Conservation (phyloP, 2,113 vertebrate genomes). For the Pleuronectes platessa region DNA sequence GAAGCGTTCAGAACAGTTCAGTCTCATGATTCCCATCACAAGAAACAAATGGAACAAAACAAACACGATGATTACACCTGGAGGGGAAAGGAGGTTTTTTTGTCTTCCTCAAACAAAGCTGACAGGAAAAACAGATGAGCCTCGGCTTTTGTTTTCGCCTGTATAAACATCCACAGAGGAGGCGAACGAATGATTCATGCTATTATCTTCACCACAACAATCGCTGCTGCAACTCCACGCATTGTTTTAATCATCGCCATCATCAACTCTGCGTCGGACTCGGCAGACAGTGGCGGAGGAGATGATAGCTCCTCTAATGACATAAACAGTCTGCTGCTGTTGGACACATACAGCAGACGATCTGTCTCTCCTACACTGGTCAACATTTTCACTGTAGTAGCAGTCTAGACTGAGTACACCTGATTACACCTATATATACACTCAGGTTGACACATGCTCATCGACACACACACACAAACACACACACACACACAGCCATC, state of each 20-base stretch:
- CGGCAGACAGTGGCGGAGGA: constrained; percentile 52
- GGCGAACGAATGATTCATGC: constrained; percentile 55
- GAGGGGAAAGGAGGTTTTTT: not conserved
- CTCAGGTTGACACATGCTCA: constrained; percentile 22
- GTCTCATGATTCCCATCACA: not conserved
- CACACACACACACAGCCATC: not conserved
- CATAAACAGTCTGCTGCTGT: constrained; percentile 54
- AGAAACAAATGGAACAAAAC: constrained; percentile 9
- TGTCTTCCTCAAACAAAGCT: constrained; percentile 41
- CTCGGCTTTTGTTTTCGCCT: constrained; percentile 51
- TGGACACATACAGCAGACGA: constrained; percentile 30
- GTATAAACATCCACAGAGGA: constrained; percentile 42
- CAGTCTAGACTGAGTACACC: constrained; percentile 34
- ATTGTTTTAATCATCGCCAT: constrained; percentile 43
- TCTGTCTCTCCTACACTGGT: not conserved
- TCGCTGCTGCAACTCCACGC: constrained; percentile 27
- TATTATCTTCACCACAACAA: constrained; percentile 49
- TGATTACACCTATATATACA: constrained; percentile 24
- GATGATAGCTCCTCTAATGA: constrained; percentile 61
- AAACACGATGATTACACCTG: constrained; percentile 36
- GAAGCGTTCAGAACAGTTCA: not conserved
- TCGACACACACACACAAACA: not conserved
- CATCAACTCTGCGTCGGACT: constrained; percentile 55
- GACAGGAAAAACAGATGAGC: constrained; percentile 36
- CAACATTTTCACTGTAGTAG: constrained; percentile 9